Conservation (phyloP, 1,140 invertebrate species). For the Drosophila guanche region DNA sequence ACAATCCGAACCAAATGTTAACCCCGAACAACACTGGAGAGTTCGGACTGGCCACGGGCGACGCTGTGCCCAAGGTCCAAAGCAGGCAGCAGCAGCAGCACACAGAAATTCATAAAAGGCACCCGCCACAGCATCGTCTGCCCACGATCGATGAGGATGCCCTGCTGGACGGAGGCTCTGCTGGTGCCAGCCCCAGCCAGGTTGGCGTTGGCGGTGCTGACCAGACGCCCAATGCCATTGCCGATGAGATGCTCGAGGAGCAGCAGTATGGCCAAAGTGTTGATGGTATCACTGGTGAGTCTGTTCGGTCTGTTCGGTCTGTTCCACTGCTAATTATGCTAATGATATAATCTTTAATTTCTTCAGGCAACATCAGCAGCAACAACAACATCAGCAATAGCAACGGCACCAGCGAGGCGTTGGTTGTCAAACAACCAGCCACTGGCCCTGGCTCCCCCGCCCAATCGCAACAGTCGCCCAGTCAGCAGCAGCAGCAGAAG, state of each 20-base stretch:
- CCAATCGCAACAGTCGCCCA: slow-evolving; percentile 11
- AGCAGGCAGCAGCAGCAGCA: slow-evolving; percentile 20
- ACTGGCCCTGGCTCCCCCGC: slow-evolving; percentile 7
- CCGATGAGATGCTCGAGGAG: slow-evolving; percentile 68
- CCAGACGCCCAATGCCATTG: slow-evolving; percentile 36
- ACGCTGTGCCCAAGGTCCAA: slow-evolving; percentile 14
- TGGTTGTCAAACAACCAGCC: slow-evolving; percentile 46
- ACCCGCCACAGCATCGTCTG: slow-evolving; percentile 57
- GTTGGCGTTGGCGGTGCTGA: slow-evolving; percentile 38
- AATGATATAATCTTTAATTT: slow-evolving; percentile 9
- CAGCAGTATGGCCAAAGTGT: slow-evolving; percentile 71
- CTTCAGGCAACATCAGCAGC: slow-evolving; percentile 71
- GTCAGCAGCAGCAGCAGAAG: slow-evolving; percentile 30
- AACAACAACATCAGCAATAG: slow-evolving; percentile 47
- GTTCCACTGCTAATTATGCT: slow-evolving; percentile 22
- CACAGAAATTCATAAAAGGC: slow-evolving; percentile 42
- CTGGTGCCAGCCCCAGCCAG: slow-evolving; percentile 56
- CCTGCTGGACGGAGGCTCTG: slow-evolving; percentile 64
- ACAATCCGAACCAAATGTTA: slow-evolving; percentile 9
- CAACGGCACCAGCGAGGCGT: slow-evolving; percentile 51
- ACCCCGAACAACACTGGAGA: slow-evolving; percentile 52
- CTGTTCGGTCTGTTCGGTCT: slow-evolving; percentile 1
- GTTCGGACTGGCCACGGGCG: not conserved
- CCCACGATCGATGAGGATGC: slow-evolving; percentile 80
- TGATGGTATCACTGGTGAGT: slow-evolving; percentile 70